phyloP scores from a whole-genome alignment of 2,888 invertebrate genomes.

The Pasiphila rectangulata region DNA sequence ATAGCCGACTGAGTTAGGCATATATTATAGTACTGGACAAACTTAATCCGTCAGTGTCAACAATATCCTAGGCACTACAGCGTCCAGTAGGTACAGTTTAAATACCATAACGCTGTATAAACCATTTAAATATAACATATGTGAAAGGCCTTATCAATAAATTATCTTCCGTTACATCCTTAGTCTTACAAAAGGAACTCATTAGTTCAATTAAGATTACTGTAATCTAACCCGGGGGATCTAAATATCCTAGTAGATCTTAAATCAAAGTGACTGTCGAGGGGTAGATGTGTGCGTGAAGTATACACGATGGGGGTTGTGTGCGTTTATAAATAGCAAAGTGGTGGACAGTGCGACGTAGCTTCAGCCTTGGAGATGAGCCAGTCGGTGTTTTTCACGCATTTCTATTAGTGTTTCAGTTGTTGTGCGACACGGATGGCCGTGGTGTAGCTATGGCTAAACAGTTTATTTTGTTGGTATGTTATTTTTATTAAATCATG shows the following conservation, averaged over 20 bases:
- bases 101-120: too few species aligned
- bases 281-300: constrained; percentile 17
- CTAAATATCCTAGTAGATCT: constrained; percentile 31
- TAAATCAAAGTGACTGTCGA: constrained; percentile 12
- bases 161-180: too few species aligned
- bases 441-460: constrained; percentile 54
- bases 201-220: too few species aligned
- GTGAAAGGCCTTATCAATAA: too few species aligned
- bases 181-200: too few species aligned
- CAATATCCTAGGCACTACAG: too few species aligned
- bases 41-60: too few species aligned
- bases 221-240: constrained; percentile 7
- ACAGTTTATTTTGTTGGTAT: constrained; percentile 55
- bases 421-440: constrained; percentile 37
- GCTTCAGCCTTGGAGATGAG: constrained; percentile 74
- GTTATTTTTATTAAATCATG: constrained; percentile 19
- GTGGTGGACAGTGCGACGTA: constrained; percentile 56
- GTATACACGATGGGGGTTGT: constrained; percentile 44
- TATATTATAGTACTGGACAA: too few species aligned
- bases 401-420: constrained; percentile 39
- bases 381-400: constrained; percentile 41
- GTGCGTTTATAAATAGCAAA: constrained; percentile 75
- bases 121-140: too few species aligned
- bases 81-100: too few species aligned
- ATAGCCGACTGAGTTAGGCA: too few species aligned